Evolutionary conservation across 2,113 vertebrate genomes (phyloP), one percentile per base, ranked within the genome.

Genomic region (Callopanchax toddi): DNA sequence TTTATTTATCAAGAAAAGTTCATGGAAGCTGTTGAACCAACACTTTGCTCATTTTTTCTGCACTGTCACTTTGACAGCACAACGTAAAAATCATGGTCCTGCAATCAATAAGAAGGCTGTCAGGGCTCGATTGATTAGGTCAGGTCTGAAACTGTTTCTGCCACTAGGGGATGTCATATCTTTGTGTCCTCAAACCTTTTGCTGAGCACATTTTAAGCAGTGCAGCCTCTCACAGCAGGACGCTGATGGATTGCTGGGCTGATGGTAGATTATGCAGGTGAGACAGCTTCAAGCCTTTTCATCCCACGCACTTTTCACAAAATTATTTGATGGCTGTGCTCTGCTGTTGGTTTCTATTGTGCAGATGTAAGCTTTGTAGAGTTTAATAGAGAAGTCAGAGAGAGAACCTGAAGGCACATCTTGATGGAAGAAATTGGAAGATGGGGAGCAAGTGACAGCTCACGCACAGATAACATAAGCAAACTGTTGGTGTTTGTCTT

Each of bases 231-330:
- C 55, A 43, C 74, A 62, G 63, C 52, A 59, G 56, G 79, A 74
- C 64, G 57, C 66, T 83, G 78, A 88, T 81, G 74, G 76, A 86
- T 85, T 12, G 62, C 55, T 58, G 65, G 61, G 62, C 36, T 84
- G 84, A 86, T 75, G 60, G 69, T 65, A 85, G 78, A 84, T 84
- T 78, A 71, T 71, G 52, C 83, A 84, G 77, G 78, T 84, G 71
- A 82, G 71, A 87, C 64, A 61, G 75, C 68, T 77, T 21, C 11
- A 4, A 81, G 71, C 82, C 58, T 83, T n/a, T 82, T 84, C 81
- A 87, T 83, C 78, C 81, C 51, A 67, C 37, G 10, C 53, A 76
- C 58, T 67, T 77, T 79, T 71, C 70, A 68, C 54, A 52, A 80
- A 83, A 37, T 67, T 5, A 26, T 59, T 60, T 50, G 55, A 70